phyloP scores from a whole-genome alignment of 2,113 vertebrate genomes.

The Ciconia boyciana region DNA sequence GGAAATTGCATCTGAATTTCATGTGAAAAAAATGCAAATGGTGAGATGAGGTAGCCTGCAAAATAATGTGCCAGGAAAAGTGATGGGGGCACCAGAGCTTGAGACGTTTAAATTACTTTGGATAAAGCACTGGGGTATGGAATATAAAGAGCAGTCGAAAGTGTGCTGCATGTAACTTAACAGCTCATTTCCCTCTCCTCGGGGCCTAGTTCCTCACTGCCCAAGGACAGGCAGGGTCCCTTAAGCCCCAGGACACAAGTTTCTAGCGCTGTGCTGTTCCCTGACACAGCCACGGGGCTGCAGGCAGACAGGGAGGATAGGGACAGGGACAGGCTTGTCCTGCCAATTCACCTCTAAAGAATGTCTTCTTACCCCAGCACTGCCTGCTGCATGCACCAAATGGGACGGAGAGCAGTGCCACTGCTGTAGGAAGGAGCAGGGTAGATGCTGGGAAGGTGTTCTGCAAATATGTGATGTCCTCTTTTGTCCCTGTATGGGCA shows the following conservation, averaged over 20 bases:
- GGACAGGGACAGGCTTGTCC: background rate
- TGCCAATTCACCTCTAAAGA: background rate
- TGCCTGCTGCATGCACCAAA: background rate
- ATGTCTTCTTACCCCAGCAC: background rate
- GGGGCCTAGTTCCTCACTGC: background rate
- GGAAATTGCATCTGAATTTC: background rate
- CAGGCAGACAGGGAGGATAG: fast-evolving
- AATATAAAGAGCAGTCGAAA: background rate
- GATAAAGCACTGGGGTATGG: constrained; percentile 16
- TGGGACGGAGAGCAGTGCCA: fast-evolving
- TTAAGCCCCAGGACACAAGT: background rate
- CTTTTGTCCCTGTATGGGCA: background rate
- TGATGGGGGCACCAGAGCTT: constrained; percentile 23
- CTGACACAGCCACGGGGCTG: background rate
- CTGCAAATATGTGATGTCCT: background rate
- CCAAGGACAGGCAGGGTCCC: background rate
- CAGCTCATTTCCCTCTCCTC: constrained; percentile 3
- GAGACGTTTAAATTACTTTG: constrained; percentile 41
- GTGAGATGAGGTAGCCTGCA: background rate
- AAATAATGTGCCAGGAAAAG: background rate
- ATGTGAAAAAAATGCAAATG: background rate
- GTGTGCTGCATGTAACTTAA: background rate
- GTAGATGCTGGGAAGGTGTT: background rate
- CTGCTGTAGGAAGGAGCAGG: background rate
- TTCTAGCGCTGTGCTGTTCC: background rate